Base-by-base conservation (phyloP, 2,888 invertebrate species). In the Lasioglossum lativentre region DNA sequence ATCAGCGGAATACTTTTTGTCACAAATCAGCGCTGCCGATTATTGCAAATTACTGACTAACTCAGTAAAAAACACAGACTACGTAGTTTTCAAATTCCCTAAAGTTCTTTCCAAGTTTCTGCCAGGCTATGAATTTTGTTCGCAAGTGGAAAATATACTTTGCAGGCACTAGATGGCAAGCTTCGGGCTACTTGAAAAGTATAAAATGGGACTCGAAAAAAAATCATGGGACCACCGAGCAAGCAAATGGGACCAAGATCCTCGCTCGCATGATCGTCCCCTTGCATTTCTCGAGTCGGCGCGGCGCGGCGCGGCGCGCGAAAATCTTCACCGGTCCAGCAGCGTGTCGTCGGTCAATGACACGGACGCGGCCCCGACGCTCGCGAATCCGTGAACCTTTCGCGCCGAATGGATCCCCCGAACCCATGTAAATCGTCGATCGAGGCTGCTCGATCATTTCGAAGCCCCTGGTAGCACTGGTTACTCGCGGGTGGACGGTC, bases 301-400 rank as follows among this genome's bases (percentile, higher is more conserved):
- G 45, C 45, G 16, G 16, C 45, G 45, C 45, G 16, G 16, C 45
- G 16, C 45, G 5, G 16, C 66, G 66, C 66, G 66, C 66, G 79
- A 85, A 85, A 85, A 85, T 84, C 78, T 79, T 73, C 75, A 75
- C 59, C 59, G 59, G 59, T 59, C 59, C 59, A 30, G 59, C 27
- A 30, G 27, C n/a, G 47, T 66, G 47, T 73, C 74, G 79, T 76
- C 86, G 86, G 86, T 85, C 86, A 85, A 84, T 77, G 85, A 85
- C 85, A 85, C 85, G 84, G 12, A 63, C 72, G 40, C 47, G 40
- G 38, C 40, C 68, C 42, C 56, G 42, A 56, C 80, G 42, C 40
- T n/a, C 78, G 30, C 83, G 73, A 30, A 78, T 75, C 84, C 75
- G 47, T 72, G 38, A 83, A 66, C 76, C 27, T 76, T 70, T 76